Percentiles rank a stretch among this genome's conserved stretches.
Conservation (phyloP, 2,113 vertebrate species). For the Ictalurus punctatus region DNA sequence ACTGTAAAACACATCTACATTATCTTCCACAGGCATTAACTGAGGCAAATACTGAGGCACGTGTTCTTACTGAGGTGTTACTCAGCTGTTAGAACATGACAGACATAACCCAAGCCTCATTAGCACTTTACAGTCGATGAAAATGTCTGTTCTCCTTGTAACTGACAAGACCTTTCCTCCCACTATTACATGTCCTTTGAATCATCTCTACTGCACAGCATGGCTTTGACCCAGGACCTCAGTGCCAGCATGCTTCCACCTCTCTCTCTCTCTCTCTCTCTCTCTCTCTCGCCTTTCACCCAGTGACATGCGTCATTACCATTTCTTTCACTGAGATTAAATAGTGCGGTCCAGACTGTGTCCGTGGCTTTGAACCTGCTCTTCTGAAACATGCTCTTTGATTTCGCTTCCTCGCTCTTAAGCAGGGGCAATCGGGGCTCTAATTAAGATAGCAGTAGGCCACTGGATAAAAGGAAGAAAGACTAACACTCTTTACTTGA, state of each 20-base stretch:
- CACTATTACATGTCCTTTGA: conserved; percentile 70
- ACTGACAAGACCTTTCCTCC: conserved; percentile 56
- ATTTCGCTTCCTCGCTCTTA: conserved; percentile 68
- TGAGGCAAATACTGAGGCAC: conserved; percentile 20
- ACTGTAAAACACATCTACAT: not conserved
- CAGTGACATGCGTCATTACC: conserved; percentile 72
- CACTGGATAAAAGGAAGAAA: conserved; percentile 56
- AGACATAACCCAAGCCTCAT: conserved; percentile 59
- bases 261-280: conserved; percentile 63
- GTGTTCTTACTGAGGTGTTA: conserved; percentile 50
- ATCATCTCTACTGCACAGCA: conserved; percentile 60
- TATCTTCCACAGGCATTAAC: not conserved
- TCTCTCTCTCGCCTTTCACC: conserved; percentile 66
- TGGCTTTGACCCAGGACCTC: conserved; percentile 42
- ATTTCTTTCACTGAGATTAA: conserved; percentile 77
- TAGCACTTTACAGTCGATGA: conserved; percentile 65
- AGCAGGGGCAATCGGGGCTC: conserved; percentile 68
- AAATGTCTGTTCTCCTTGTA: conserved; percentile 54
- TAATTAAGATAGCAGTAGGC: conserved; percentile 70
- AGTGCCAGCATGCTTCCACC: conserved; percentile 63
- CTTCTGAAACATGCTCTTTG: conserved; percentile 77
- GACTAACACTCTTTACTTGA: conserved; percentile 61
- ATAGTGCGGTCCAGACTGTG: conserved; percentile 68
- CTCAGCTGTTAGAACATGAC: conserved; percentile 54
- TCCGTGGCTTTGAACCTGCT: conserved; percentile 73